Evolutionary conservation across 2,797 vertebrate genomes (phyloP).

Genomic region (Manis javanica): DNA sequence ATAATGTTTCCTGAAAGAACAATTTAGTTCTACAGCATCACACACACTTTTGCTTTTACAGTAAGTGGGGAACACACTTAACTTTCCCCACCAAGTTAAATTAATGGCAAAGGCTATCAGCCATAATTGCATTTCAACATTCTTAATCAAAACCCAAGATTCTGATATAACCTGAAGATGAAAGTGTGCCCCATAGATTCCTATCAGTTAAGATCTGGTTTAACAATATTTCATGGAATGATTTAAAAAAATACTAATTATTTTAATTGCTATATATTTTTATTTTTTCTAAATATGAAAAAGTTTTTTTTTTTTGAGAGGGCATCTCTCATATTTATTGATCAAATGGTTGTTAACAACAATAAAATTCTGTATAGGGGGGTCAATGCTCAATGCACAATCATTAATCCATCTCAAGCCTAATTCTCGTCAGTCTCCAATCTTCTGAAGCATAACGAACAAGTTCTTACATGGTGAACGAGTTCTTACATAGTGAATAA

Average conservation of each 20-base stretch:
- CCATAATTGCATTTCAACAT: not conserved
- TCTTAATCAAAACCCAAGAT: constrained; percentile 44
- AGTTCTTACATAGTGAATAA: too few relatives aligned
- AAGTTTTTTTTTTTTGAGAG: not conserved
- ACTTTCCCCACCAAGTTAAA: not conserved
- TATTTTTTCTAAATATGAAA: constrained; percentile 3
- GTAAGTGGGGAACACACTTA: not conserved
- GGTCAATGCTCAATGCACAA: too few relatives aligned
- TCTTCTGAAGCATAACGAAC: too few relatives aligned
- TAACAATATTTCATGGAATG: constrained; percentile 26
- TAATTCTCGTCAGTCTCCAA: too few relatives aligned
- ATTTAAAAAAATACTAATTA: constrained; percentile 9
- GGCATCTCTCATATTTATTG: too few relatives aligned
- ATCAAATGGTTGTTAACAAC: too few relatives aligned
- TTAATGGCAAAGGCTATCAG: not conserved
- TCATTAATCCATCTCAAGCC: too few relatives aligned
- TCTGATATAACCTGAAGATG: not conserved
- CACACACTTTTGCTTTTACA: not conserved
- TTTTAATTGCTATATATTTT: not conserved
- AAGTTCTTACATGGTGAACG: too few relatives aligned
- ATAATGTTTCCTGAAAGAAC: not conserved
- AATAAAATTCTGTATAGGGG: too few relatives aligned
- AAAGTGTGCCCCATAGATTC: not conserved
- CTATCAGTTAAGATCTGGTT: not conserved
- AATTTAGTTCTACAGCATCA: not conserved